Evolutionary conservation across 2,888 invertebrate genomes (phyloP), one percentile per base, ranked within the genome.

Genomic region (Mythimna impura): DNA sequence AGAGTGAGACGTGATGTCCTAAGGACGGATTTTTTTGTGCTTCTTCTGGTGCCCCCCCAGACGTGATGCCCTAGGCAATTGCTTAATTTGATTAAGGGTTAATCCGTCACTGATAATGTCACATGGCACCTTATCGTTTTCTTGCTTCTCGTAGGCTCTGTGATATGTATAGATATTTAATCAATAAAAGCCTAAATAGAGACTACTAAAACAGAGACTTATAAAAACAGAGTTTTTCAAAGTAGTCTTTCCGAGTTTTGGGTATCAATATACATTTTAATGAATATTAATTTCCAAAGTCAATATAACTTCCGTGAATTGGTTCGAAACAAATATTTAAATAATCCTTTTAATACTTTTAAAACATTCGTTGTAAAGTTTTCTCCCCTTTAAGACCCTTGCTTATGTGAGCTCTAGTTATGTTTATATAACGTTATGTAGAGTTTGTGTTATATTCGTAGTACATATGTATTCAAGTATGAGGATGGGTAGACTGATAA

Each of bases 251-350:
- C 50, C 30, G 50, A 66, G 76, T 64, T 74, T 74, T 10, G 50
- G 54, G 40, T 76, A 80, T 72, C 61, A 65, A 67, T 76, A 68
- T 66, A 71, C 61, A 22, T 55, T 43, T 25, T 40, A 58, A 71
- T 68, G 67, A 79, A 76, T 79, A 71, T 76, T 66, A 66, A 80
- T 71, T 52, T 68, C 40, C 34, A 62, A 76, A 80, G 66, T 63
- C 61, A 80, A 80, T 66, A 68, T 22, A 80, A 80, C 68, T 80
- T 76, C 12, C 62, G 17, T 63, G 72, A 80, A 80, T 71, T 76
- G 64, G 68, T 63, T 66, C 40, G n/a, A 66, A 68, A 80, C 65
- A 60, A 80, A 63, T 72, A 80, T 81, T 71, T 69, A 74, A 74
- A 80, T 69, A 71, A 82, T 67, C 73, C 78, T 81, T 77, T 71